These are phyloP conservation scores for Drosophila watanabei DNA, from an alignment of 1,140 invertebrate genomes.

Conservation along the genomic window DNA sequence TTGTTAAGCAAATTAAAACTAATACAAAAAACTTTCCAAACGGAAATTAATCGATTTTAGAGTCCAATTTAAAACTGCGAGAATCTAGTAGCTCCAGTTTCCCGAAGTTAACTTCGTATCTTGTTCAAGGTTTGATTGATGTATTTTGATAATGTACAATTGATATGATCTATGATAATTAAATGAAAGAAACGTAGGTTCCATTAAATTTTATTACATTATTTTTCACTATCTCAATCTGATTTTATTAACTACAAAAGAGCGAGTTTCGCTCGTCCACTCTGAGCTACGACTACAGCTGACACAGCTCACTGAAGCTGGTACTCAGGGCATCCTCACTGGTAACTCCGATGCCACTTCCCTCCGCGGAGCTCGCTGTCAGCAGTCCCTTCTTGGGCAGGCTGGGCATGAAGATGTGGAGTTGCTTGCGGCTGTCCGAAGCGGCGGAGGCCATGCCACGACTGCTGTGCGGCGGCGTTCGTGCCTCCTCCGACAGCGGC, in stretches of 20 bases:
- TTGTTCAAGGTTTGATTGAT: too few species aligned
- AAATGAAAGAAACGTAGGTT: background rate
- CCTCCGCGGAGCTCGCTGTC: background rate
- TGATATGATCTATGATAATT: background rate
- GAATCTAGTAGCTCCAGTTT: too few species aligned
- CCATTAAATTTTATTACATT: background rate
- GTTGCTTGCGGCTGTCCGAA: slow-evolving; percentile 64
- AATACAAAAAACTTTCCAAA: background rate
- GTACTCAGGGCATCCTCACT: slow-evolving; percentile 58
- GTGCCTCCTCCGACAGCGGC: slow-evolving; percentile 41
- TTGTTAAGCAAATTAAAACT: background rate
- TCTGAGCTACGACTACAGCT: slow-evolving; percentile 18
- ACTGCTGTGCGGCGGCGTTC: slow-evolving; percentile 60
- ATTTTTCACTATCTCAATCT: background rate
- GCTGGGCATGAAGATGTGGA: slow-evolving; percentile 85
- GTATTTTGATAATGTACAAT: too few species aligned
- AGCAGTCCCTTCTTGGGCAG: slow-evolving; percentile 76
- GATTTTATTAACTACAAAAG: background rate
- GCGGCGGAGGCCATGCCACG: slow-evolving; percentile 28
- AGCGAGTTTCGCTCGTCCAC: too few species aligned
- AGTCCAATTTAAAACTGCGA: background rate
- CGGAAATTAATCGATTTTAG: background rate
- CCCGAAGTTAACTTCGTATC: too few species aligned
- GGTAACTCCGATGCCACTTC: slow-evolving; percentile 19
- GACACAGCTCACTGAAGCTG: slow-evolving; percentile 67